Evolutionary conservation across 2,888 invertebrate species (phyloP).

Genomic region (Rhingia campestris): DNA sequence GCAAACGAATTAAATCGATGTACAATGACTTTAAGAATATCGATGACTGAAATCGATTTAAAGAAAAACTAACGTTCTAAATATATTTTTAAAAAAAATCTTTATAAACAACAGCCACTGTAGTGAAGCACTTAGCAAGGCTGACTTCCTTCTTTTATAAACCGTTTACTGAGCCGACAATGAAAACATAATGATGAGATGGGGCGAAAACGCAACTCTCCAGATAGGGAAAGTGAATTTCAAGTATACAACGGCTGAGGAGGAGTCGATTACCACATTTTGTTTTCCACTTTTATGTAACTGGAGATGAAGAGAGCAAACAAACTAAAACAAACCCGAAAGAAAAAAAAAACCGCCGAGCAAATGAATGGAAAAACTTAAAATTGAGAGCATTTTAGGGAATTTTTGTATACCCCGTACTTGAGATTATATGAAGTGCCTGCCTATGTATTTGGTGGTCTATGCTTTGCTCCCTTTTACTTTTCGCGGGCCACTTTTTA

Average conservation of each 20-base stretch:
- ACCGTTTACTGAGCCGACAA: slow-evolving; percentile 14
- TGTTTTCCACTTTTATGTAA: slow-evolving; percentile 68
- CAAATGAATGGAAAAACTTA: slow-evolving; percentile 65
- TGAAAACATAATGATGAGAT: background rate
- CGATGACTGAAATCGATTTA: too few relatives aligned
- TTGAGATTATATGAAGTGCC: slow-evolving; percentile 65
- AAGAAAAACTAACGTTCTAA: too few relatives aligned
- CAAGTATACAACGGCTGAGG: slow-evolving; percentile 55
- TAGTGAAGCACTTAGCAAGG: too few relatives aligned
- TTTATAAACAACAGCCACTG: too few relatives aligned
- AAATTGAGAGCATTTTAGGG: slow-evolving; percentile 73
- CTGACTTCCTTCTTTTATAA: slow-evolving; percentile 8
- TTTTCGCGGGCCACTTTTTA: slow-evolving; percentile 31
- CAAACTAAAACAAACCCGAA: slow-evolving; percentile 31
- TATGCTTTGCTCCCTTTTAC: slow-evolving; percentile 7
- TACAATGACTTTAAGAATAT: too few relatives aligned
- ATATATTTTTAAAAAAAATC: too few relatives aligned
- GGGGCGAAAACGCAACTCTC: background rate
- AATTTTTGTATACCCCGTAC: slow-evolving; percentile 69
- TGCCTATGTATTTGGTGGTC: slow-evolving; percentile 61
- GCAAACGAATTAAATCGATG: too few relatives aligned
- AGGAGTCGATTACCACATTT: slow-evolving; percentile 71
- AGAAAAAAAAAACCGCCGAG: slow-evolving; percentile 2
- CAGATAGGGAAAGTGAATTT: slow-evolving; percentile 72
- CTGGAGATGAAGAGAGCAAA: slow-evolving; percentile 60